Conservation (phyloP, 2,797 vertebrate species). For the Cyprinella venusta region DNA sequence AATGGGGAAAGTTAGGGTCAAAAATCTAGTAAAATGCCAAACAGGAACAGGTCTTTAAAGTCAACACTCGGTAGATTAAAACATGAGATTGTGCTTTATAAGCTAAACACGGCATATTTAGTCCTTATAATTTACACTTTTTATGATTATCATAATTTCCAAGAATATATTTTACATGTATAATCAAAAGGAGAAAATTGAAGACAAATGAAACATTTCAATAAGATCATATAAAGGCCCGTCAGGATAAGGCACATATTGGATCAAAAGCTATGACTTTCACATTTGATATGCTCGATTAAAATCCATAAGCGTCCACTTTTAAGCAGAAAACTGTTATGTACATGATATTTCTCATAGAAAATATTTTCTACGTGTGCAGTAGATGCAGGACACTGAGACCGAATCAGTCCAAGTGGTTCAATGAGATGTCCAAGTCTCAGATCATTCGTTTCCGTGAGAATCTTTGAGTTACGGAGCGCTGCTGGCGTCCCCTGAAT, state of each 20-base stretch:
- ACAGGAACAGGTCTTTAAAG: conserved; percentile 10
- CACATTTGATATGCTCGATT: conserved; percentile 44
- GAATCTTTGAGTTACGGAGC: conserved; percentile 56
- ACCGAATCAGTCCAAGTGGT: not conserved
- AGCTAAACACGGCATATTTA: not conserved
- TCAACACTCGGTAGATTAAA: conserved; percentile 25
- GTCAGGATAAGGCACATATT: conserved; percentile 35
- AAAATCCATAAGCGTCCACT: not conserved
- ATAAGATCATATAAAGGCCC: conserved; percentile 33
- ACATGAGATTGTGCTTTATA: not conserved
- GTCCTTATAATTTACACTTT: not conserved
- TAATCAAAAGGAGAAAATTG: not conserved
- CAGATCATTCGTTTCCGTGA: not conserved
- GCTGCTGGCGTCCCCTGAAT: conserved; percentile 67
- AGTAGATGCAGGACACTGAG: not conserved
- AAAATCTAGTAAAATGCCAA: conserved; percentile 1
- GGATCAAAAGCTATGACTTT: conserved; percentile 25
- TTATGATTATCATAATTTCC: not conserved
- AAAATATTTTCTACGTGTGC: not conserved
- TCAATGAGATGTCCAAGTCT: not conserved
- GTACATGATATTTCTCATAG: conserved; percentile 12
- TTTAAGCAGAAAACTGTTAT: not conserved
- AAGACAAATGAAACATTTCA: conserved; percentile 27
- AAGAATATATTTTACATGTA: not conserved
- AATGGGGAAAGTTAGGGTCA: not conserved